Evolutionary conservation across 2,888 invertebrate genomes (phyloP).

Genomic region (Cotesia congregata): DNA sequence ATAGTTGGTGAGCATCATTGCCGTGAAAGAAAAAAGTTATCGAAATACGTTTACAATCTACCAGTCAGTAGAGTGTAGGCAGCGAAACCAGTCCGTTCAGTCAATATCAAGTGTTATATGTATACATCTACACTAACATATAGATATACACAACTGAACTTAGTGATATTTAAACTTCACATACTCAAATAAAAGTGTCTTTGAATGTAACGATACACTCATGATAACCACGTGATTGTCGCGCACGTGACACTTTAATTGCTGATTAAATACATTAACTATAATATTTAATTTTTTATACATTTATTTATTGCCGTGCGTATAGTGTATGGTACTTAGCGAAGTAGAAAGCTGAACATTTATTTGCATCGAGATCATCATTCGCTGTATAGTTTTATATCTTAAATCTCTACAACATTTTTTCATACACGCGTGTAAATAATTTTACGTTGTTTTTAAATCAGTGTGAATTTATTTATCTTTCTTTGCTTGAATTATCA

Average conservation of each 20-base stretch:
- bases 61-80: no score
- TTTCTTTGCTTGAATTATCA: no score
- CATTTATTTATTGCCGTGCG: background rate
- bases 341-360: background rate
- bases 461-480: no score
- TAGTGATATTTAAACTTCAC: background rate
- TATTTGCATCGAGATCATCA: background rate
- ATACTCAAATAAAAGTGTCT: background rate
- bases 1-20: no score
- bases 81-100: no score
- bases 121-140: no score
- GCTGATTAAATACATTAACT: conserved; percentile 30
- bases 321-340: background rate
- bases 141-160: no score
- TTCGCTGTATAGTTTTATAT: background rate
- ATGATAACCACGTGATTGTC: conserved; percentile 48
- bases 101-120: no score
- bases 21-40: no score
- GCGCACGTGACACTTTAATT: conserved; percentile 46
- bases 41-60: no score
- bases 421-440: background rate
- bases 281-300: background rate
- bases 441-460: no score
- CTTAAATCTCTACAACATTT: background rate
- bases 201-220: conserved; percentile 24